phyloP scores from a whole-genome alignment of 1,140 invertebrate species.

The Drosophila bipectinata region DNA sequence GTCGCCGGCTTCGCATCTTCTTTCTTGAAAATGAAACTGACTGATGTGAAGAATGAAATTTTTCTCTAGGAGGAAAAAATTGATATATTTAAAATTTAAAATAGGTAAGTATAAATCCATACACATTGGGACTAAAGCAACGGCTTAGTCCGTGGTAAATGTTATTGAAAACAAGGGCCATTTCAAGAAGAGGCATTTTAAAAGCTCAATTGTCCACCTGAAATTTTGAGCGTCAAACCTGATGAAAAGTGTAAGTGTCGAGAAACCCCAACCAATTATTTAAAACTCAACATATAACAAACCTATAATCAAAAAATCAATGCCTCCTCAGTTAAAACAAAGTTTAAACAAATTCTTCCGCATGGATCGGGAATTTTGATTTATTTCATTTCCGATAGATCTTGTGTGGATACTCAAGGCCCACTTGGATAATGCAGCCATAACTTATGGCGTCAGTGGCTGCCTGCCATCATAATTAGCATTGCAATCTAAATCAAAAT shows the following conservation, averaged over 20 bases:
- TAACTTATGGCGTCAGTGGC: constrained; percentile 58
- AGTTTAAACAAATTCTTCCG: background rate
- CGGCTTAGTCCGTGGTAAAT: constrained; percentile 9
- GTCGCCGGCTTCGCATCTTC: background rate
- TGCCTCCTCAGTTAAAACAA: background rate
- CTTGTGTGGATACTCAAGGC: constrained; percentile 29
- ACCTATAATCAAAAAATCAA: background rate
- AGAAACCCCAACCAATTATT: background rate
- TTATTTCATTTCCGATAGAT: constrained; percentile 42
- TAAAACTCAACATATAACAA: background rate
- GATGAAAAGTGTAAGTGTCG: background rate
- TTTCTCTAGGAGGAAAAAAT: background rate
- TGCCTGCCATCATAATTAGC: constrained; percentile 60
- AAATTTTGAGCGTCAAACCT: constrained; percentile 10
- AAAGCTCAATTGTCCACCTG: constrained; percentile 5
- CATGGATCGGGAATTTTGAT: constrained; percentile 13
- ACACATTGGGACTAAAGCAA: constrained; percentile 10
- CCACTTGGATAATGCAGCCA: constrained; percentile 23
- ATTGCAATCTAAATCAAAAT: constrained; percentile 72
- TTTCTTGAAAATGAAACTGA: background rate
- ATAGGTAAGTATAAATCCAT: too few relatives aligned
- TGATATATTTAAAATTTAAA: too few relatives aligned
- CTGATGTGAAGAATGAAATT: background rate
- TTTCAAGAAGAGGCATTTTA: constrained; percentile 30
- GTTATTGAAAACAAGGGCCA: constrained; percentile 9